phyloP scores from a whole-genome alignment of 2,888 invertebrate species.

The Drosophila sordidula region DNA sequence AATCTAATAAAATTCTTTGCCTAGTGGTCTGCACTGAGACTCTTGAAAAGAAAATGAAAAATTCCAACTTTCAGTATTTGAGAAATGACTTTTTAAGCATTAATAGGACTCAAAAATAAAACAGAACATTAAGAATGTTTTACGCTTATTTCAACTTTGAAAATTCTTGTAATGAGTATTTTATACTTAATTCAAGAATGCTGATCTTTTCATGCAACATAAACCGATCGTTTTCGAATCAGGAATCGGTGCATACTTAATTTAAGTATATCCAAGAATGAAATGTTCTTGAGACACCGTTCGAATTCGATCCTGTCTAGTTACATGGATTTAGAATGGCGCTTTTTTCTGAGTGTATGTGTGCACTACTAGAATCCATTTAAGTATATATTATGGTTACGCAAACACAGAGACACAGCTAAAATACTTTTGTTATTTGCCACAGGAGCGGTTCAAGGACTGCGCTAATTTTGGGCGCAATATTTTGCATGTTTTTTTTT shows the following conservation, averaged over 20 bases:
- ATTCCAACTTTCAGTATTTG: neutral
- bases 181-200: neutral
- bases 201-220: neutral
- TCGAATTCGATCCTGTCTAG: no score
- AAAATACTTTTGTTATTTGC: conserved; percentile 6
- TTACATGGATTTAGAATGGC: neutral
- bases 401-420: conserved; percentile 8
- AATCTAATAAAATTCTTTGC: neutral
- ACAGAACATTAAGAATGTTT: no score
- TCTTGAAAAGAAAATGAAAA: neutral
- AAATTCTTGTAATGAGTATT: neutral
- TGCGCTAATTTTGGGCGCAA: conserved; percentile 9
- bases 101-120: neutral
- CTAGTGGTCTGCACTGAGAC: neutral
- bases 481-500: neutral
- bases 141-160: neutral
- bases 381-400: neutral
- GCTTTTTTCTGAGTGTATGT: neutral
- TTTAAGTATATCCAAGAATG: neutral
- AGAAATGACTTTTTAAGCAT: neutral
- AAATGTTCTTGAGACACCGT: no score
- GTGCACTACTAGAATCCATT: neutral
- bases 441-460: conserved; percentile 27
- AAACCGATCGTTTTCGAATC: neutral
- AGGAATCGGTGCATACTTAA: neutral